Evolutionary conservation across 2,888 invertebrate species (phyloP), one percentile per base, ranked within the genome.

Genomic region (Melipona bicolor): DNA sequence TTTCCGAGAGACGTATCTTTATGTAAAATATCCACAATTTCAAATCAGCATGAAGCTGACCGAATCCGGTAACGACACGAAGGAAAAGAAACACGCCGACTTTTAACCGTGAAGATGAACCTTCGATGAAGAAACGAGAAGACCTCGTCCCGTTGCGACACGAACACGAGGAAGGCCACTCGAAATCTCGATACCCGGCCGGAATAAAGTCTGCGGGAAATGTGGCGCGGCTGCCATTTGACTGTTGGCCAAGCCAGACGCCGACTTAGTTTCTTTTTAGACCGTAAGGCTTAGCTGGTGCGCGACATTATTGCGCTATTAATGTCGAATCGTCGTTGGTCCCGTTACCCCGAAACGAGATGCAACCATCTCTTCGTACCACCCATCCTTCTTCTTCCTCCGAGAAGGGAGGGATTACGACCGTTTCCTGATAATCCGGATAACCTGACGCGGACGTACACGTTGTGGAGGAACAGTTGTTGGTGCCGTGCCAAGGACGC

Each of bases 261-360:
- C 73, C 79, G 89, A 82, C 84, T 89, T 81, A 76, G 84, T 86
- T 89, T 89, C 89, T 89, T 89, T 89, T 87, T 89, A 87, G 86
- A 89, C 81, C 82, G 87, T 83, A 84, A 82, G 81, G 72, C 84
- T 89, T 86, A 89, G 87, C 78, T 69, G 82, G 27, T 50, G 81
- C 43, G 82, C 78, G 78, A 61, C 73, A 80, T 86, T 89, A 89
- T 87, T 89, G 86, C 84, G 81, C 87, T 82, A 86, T 87, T 89
- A 89, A 84, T 73, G 79, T 84, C 75, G 81, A 72, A 62, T 61
- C 77, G 83, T 87, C 70, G 85, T 74, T 69, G 68, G 79, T 81
- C 75, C 70, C 79, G 65, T 73, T 70, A 80, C 76, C 69, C 69
- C 52, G 69, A 36, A 70, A 68, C 75, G 27, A 79, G 75, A 77